phyloP scores from a whole-genome alignment of 1,140 invertebrate species.

The Battus philenor region DNA sequence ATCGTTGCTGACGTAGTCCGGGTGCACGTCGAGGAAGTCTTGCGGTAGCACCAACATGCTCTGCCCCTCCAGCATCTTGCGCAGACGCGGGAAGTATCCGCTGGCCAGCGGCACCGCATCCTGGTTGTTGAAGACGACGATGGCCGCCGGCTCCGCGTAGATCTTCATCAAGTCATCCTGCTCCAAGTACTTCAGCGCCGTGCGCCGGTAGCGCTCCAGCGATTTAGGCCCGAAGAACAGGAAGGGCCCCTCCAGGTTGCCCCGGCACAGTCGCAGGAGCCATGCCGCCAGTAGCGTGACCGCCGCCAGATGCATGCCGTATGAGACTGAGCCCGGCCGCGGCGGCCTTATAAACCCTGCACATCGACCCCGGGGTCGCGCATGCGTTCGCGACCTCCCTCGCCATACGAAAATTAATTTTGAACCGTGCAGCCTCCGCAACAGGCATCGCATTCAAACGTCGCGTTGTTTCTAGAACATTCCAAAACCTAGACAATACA shows the following conservation, averaged over 20 bases:
- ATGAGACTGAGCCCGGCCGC: too few species aligned
- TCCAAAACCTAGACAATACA: too few species aligned
- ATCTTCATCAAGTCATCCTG: conserved; percentile 68
- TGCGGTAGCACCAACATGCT: conserved; percentile 72
- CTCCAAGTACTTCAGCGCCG: conserved; percentile 67
- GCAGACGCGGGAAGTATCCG: conserved; percentile 60
- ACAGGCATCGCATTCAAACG: too few species aligned
- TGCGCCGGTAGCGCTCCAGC: conserved; percentile 58
- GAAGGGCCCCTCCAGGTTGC: conserved; percentile 75
- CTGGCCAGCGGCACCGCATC: conserved; percentile 62
- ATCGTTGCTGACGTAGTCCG: conserved; percentile 75
- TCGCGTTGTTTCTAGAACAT: too few species aligned
- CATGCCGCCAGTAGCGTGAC: conserved; percentile 15
- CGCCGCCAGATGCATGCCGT: conserved; percentile 20
- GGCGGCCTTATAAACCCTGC: too few species aligned
- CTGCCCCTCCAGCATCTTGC: conserved; percentile 70
- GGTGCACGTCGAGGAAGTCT: conserved; percentile 74
- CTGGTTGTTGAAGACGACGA: conserved; percentile 72
- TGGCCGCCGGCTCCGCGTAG: conserved; percentile 61
- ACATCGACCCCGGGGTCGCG: too few species aligned
- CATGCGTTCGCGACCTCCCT: too few species aligned
- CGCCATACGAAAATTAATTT: too few species aligned
- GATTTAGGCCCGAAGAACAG: conserved; percentile 76
- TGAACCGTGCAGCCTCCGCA: too few species aligned
- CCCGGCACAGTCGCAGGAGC: conserved; percentile 24